Evolutionary conservation across 2,888 invertebrate species (phyloP), one percentile per base, ranked within the genome.

Genomic region (Eilema sororculum): DNA sequence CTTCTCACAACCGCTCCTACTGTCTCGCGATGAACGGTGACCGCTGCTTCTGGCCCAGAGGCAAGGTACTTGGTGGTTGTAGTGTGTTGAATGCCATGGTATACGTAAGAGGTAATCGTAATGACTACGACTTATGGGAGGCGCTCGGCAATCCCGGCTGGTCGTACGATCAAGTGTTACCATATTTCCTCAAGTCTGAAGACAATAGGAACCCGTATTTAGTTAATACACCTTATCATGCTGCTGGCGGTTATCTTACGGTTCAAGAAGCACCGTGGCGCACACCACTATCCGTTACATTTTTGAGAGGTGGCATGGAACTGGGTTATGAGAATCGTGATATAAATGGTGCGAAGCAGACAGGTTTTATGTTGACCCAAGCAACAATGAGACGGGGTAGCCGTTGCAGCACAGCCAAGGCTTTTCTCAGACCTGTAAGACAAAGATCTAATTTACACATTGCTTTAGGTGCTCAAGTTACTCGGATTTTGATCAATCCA

Each of bases 51-150:
- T 98, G 98, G 98, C 98, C 98, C 3, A 96, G 99, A 76, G 99
- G 99, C 67, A 98, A 98, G 90, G 98, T 98, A 24, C 96, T 99
- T 28, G 98, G 98, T 30, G 98, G 99, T 20, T 97, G 97, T 69
- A 98, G 98, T 83, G 98, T 98, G 2, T 96, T 98, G 0, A 99
- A 99, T 89, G 98, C 98, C 20, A 98, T 99, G 98, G 96, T 98
- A 52, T 99, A 99, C 92, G 97, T 98, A 16, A 96, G 99, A 67
- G 99, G 99, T 67, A 98, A 98, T 85, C 96, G 96, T 79, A 96
- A 97, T 73, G 98, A 99, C 86, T 99, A 98, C 92, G 98, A 99
- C 88, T 95, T 96, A 30, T 99, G 99, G 99, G 98, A 97, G 52
- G 95, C 96, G 0, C 92, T 97, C 52, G 99, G 98, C 0, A 98